These are phyloP conservation scores for Glaucidium brasilianum DNA, from an alignment of 2,113 vertebrate genomes.

Conservation along the genomic window DNA sequence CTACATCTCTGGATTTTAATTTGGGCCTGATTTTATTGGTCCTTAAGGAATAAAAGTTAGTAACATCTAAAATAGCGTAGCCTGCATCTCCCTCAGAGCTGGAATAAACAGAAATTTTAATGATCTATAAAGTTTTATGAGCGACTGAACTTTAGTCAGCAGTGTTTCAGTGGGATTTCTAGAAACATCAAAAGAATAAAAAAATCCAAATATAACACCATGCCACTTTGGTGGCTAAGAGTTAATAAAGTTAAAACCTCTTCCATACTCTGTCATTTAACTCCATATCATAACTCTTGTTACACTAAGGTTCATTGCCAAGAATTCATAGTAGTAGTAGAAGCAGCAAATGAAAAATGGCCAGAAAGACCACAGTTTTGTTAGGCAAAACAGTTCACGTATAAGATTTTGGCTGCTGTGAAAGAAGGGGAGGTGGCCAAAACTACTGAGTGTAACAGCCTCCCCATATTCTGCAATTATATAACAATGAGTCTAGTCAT, in stretches of 20 bases:
- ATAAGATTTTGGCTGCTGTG: slow-evolving; percentile 9
- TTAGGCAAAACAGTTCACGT: background rate
- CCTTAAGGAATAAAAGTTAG: slow-evolving; percentile 2
- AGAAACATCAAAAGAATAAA: slow-evolving; percentile 46
- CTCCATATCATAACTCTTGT: slow-evolving; percentile 5
- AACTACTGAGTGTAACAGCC: slow-evolving; percentile 24
- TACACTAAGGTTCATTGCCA: slow-evolving; percentile 33
- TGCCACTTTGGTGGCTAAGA: slow-evolving; percentile 51
- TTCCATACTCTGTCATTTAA: slow-evolving; percentile 46
- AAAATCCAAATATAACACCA: slow-evolving; percentile 27
- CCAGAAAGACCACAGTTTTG: background rate
- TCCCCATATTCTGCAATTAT: slow-evolving; percentile 30
- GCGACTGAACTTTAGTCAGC: slow-evolving; percentile 49
- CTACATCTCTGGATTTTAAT: slow-evolving; percentile 36
- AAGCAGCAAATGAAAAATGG: slow-evolving; percentile 16
- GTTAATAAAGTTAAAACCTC: slow-evolving; percentile 34
- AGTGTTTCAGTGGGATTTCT: slow-evolving; percentile 47
- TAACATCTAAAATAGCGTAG: slow-evolving; percentile 35
- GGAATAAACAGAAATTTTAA: slow-evolving; percentile 61
- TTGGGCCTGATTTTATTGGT: slow-evolving; percentile 6
- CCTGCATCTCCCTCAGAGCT: slow-evolving; percentile 44
- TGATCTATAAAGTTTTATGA: slow-evolving; percentile 61
- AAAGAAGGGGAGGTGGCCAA: background rate
- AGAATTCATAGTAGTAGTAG: background rate
- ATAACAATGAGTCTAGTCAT: slow-evolving; percentile 42